Conservation (phyloP, 2,888 invertebrate genomes). For the Cancer borealis region DNA sequence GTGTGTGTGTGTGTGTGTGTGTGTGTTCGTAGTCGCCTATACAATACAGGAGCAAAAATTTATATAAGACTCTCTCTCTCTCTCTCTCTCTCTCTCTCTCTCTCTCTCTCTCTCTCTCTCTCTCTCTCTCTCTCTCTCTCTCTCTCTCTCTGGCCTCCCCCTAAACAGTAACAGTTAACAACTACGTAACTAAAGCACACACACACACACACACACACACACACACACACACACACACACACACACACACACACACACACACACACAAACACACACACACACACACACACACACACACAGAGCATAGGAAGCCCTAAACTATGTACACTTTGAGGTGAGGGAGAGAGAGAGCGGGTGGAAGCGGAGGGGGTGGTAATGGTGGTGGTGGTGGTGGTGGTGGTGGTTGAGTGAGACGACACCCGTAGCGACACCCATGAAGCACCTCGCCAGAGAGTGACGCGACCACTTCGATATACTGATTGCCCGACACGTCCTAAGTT, state of each 20-base stretch:
- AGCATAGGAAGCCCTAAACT: neutral
- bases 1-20: neutral
- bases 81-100: constrained; percentile 11
- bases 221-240: neutral
- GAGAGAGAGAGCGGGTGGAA: neutral
- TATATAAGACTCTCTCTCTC: neutral
- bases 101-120: neutral
- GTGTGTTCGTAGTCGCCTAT: neutral
- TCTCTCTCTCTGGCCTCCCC: too few relatives aligned
- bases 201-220: constrained; percentile 11
- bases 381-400: too few relatives aligned
- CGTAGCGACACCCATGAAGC: neutral
- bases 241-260: neutral
- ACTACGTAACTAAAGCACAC: neutral
- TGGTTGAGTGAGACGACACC: neutral
- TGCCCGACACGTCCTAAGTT: neutral
- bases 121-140: neutral
- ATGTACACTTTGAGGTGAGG: neutral
- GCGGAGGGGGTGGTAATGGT: too few relatives aligned
- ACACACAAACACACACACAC: constrained; percentile 2
- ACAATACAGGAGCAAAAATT: too few relatives aligned
- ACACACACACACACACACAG: constrained; percentile 18
- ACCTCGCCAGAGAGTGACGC: neutral
- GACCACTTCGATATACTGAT: constrained; percentile 15
- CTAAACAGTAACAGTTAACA: too few relatives aligned